A percentile compares a stretch with the other conserved stretches of the same genome.
Evolutionary conservation across 2,113 vertebrate genomes (phyloP).

Genomic region (Psophia crepitans): DNA sequence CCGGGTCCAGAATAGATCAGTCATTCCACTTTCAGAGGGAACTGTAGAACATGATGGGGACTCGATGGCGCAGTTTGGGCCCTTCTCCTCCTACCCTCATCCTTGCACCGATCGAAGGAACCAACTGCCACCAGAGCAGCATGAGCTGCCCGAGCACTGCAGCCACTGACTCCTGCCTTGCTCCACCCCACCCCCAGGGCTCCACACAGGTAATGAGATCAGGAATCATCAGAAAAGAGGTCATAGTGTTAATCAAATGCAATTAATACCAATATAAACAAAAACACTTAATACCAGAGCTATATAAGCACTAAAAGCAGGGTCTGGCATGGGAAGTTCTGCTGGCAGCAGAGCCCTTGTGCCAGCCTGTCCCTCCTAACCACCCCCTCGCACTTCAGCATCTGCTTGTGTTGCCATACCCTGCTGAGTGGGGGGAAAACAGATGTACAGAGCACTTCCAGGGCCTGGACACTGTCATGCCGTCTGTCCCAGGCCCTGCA

Average conservation of each 20-base stretch:
- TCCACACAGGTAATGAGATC: neutral
- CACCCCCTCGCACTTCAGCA: neutral
- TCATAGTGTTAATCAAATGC: neutral
- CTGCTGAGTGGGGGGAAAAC: neutral
- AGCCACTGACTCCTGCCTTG: neutral
- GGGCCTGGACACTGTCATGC: neutral
- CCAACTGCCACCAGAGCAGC: fast-evolving
- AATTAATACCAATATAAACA: neutral
- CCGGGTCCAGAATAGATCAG: fast-evolving
- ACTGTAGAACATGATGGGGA: fast-evolving
- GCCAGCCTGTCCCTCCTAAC: neutral
- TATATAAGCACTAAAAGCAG: fast-evolving
- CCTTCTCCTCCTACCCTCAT: neutral
- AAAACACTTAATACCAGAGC: neutral
- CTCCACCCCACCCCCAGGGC: neutral
- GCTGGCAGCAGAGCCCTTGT: neutral
- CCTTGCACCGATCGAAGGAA: fast-evolving
- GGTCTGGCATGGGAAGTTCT: neutral
- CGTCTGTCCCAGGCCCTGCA: neutral
- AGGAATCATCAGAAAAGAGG: neutral
- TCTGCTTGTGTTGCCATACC: neutral
- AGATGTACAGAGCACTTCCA: neutral
- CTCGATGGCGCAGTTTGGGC: fast-evolving
- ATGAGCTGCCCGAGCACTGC: neutral
- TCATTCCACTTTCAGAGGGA: neutral